Conservation (phyloP, 2,113 vertebrate genomes). For the Formicarius rufipectus region DNA sequence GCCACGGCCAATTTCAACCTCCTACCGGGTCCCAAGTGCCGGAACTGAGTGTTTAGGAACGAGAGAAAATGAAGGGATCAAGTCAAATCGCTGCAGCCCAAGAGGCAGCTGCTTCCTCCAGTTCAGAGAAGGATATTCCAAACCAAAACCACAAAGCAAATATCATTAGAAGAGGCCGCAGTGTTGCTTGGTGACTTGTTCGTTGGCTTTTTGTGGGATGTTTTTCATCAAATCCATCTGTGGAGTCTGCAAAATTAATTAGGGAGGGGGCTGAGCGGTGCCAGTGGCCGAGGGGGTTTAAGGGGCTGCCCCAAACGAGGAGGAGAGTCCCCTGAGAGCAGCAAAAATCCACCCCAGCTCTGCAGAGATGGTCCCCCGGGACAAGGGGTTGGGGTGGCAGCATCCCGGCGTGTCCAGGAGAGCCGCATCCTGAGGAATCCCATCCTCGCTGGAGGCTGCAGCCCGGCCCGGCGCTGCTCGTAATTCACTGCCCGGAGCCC, state of each 20-base stretch:
- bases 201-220: background rate
- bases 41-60: background rate
- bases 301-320: background rate
- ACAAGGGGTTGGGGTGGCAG: rapidly evolving
- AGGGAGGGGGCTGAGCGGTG: background rate
- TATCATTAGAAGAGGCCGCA: background rate
- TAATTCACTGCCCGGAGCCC: background rate
- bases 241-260: background rate
- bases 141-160: constrained; percentile 44
- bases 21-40: rapidly evolving
- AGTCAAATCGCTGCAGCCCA: background rate
- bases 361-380: rapidly evolving
- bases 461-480: background rate
- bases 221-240: constrained; percentile 40
- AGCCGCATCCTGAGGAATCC: rapidly evolving
- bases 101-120: background rate
- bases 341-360: rapidly evolving
- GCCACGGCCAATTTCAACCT: background rate
- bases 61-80: background rate
- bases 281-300: background rate
- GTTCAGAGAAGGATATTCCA: constrained; percentile 6
- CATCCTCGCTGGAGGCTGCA: rapidly evolving
- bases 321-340: background rate
- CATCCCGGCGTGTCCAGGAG: background rate
- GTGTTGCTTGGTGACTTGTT: background rate